Percentiles rank a stretch among this genome's conserved stretches.
These are phyloP conservation scores for Narcine bancroftii DNA, from an alignment of 2,113 vertebrate species.

Conservation along the genomic window DNA sequence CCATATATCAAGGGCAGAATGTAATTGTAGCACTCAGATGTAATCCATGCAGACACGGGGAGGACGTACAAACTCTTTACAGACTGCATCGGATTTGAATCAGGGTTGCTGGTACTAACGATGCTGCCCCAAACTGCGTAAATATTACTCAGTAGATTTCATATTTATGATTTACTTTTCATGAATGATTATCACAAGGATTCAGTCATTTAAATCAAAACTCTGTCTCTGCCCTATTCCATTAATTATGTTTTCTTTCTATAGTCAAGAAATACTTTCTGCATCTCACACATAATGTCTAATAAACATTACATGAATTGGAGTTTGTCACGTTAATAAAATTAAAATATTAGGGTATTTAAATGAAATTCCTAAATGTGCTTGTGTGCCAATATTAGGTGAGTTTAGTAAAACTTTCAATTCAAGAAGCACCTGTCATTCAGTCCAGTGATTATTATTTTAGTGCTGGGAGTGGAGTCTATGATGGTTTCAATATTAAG, in stretches of 20 bases:
- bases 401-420: neutral
- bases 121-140: too few species aligned
- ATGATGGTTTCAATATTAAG: neutral
- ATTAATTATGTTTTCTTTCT: neutral
- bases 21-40: too few species aligned
- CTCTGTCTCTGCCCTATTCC: neutral
- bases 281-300: neutral
- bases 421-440: neutral
- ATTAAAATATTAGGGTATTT: neutral
- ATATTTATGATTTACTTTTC: neutral
- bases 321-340: neutral
- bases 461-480: neutral
- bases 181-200: neutral
- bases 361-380: neutral
- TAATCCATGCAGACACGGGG: too few species aligned
- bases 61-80: too few species aligned
- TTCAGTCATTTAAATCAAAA: too few species aligned
- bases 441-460: neutral
- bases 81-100: too few species aligned
- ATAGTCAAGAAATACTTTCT: neutral
- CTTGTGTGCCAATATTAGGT: neutral
- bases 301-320: neutral
- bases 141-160: neutral
- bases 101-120: too few species aligned
- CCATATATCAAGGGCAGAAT: too few species aligned